phyloP scores from a whole-genome alignment of 2,113 vertebrate species.

The Lepidothrix coronata region DNA sequence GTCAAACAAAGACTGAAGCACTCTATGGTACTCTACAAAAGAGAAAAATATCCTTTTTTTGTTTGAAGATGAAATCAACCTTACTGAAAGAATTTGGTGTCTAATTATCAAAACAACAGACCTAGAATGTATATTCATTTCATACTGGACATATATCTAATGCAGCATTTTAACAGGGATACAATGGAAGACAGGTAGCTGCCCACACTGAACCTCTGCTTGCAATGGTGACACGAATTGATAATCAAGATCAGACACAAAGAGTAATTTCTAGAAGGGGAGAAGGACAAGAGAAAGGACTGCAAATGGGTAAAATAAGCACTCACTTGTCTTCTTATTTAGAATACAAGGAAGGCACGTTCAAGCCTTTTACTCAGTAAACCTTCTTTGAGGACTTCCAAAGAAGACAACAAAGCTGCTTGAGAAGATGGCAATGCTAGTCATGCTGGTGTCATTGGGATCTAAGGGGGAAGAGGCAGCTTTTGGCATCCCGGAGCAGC shows the following conservation, averaged over 20 bases:
- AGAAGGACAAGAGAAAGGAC: neutral
- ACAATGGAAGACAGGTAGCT: neutral
- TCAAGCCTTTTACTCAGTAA: neutral
- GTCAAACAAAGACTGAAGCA: neutral
- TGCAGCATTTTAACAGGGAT: neutral
- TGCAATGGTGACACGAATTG: neutral
- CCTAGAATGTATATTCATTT: neutral
- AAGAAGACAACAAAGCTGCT: neutral
- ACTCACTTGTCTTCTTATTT: rapidly evolving
- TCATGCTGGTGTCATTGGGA: neutral
- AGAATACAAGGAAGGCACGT: neutral
- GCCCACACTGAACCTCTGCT: neutral
- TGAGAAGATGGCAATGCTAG: neutral
- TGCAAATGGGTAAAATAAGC: neutral
- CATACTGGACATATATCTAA: neutral
- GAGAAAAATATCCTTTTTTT: neutral
- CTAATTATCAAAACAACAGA: neutral
- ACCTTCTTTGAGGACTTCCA: neutral
- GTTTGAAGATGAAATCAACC: neutral
- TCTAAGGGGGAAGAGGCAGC: neutral
- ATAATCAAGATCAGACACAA: neutral
- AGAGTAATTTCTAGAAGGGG: neutral
- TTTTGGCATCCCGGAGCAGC: neutral
- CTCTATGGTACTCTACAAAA: neutral
- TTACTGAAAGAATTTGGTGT: neutral